These are phyloP conservation scores for Tamias sibiricus DNA, from an alignment of 2,113 vertebrate genomes.

Conservation along the genomic window DNA sequence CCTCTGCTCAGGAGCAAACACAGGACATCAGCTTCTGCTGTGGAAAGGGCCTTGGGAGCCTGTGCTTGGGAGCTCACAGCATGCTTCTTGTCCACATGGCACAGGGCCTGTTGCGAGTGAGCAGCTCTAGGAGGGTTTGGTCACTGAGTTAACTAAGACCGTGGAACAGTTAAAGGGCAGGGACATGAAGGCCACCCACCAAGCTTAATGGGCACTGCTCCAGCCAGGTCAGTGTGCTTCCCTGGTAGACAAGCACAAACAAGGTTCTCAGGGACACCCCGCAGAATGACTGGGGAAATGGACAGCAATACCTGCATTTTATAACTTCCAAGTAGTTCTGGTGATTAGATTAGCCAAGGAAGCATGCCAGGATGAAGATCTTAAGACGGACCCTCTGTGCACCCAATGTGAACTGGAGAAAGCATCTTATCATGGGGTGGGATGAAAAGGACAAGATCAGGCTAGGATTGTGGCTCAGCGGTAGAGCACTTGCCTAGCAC, in stretches of 20 bases:
- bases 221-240: too few relatives aligned
- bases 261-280: neutral
- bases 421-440: neutral
- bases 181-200: neutral
- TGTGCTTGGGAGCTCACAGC: neutral
- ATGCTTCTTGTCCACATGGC: rapidly evolving
- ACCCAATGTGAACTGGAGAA: neutral
- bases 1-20: neutral
- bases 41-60: neutral
- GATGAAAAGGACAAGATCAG: neutral
- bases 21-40: rapidly evolving
- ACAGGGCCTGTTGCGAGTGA: too few relatives aligned
- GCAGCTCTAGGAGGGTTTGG: neutral
- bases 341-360: too few relatives aligned
- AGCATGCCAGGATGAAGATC: neutral
- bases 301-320: neutral
- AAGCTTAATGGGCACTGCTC: rapidly evolving
- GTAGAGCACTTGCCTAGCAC: too few relatives aligned
- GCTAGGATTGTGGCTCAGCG: too few relatives aligned
- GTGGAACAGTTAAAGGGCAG: neutral
- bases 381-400: neutral
- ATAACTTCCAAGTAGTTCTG: neutral
- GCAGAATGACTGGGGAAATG: neutral
- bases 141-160: neutral
- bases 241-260: neutral